These are phyloP conservation scores for Dynastes maya DNA, from an alignment of 2,888 invertebrate genomes.

Conservation along the genomic window DNA sequence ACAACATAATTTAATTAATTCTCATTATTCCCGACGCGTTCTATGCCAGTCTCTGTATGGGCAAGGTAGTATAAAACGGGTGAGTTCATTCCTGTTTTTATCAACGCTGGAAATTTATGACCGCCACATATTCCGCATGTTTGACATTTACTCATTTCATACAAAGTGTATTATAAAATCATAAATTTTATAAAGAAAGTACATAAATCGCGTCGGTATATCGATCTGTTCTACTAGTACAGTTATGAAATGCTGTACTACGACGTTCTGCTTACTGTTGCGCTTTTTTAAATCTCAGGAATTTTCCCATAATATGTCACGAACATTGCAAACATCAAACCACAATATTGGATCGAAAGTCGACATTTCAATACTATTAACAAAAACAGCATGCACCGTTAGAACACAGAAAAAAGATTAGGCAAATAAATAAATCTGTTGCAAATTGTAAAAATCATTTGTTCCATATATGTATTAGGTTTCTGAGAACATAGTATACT, in stretches of 20 bases:
- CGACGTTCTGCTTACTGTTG: constrained; percentile 13
- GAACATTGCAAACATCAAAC: too few species aligned
- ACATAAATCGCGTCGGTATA: constrained; percentile 29
- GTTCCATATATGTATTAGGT: too few species aligned
- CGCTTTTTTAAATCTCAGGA: constrained; percentile 5
- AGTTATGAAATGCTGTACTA: constrained; percentile 33
- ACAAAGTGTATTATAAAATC: constrained; percentile 47
- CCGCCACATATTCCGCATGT: constrained; percentile 46
- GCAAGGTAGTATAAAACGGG: constrained; percentile 59
- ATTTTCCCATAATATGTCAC: background rate
- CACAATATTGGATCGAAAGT: too few species aligned
- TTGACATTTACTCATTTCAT: constrained; percentile 45
- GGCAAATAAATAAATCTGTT: too few species aligned
- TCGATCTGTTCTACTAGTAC: constrained; percentile 1
- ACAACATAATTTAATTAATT: constrained; percentile 61
- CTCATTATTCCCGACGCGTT: constrained; percentile 61
- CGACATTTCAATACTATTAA: too few species aligned
- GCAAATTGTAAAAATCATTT: too few species aligned
- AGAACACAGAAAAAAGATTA: too few species aligned
- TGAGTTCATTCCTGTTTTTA: constrained; percentile 57
- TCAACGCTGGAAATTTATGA: constrained; percentile 49
- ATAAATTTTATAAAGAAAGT: constrained; percentile 47
- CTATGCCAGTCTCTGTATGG: constrained; percentile 59
- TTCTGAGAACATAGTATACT: too few species aligned
- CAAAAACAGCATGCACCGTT: too few species aligned